Evolutionary conservation across 2,113 vertebrate genomes (phyloP), one percentile per base, ranked within the genome.

Genomic region (Panurus biarmicus): DNA sequence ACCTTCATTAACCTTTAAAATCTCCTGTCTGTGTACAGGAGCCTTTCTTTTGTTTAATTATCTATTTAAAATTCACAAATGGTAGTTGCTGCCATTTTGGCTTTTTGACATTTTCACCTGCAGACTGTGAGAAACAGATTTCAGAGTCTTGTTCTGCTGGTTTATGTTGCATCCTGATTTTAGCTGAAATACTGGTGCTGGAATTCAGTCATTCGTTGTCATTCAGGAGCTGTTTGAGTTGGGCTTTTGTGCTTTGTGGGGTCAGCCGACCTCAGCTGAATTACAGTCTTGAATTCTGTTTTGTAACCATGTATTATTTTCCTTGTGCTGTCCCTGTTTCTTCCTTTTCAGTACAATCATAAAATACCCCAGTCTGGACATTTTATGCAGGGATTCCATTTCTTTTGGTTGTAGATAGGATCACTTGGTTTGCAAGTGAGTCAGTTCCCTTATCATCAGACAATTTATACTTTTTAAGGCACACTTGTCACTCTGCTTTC

Each of bases 1-100:
- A 94, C 92, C 87, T 89, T 96, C 86, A 92, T 97, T 97, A 96
- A 93, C 94, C 89, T 96, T 96, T 96, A 91, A 93, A 94, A 95
- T 90, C 86, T 94, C 31, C 61, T 5, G 5, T 75, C 84, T 93
- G 81, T 90, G 45, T 94, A 94, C 72, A 81, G 50, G 25, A 88
- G 25, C 50, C 51, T 85, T 96, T 95, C 53, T 87, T 94, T 91
- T 0, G 0, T 90, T 94, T 96, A 95, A 96, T 96, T 95, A 84
- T 78, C 79, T 86, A 40, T 86, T 97, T 95, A 93, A 94, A 94
- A 96, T 97, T 96, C 91, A 66, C n/a, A 91, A 93, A 78, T 38
- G 14, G 66, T 96, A 88, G 76, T 74, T 90, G 33, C 66, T 96
- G 72, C 93, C 80, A 83, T 94, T 94, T 91, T 93, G 82, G 15